Evolutionary conservation across 2,113 vertebrate genomes (phyloP), one percentile per base, ranked within the genome.

Genomic region (Cheirogaleus medius): DNA sequence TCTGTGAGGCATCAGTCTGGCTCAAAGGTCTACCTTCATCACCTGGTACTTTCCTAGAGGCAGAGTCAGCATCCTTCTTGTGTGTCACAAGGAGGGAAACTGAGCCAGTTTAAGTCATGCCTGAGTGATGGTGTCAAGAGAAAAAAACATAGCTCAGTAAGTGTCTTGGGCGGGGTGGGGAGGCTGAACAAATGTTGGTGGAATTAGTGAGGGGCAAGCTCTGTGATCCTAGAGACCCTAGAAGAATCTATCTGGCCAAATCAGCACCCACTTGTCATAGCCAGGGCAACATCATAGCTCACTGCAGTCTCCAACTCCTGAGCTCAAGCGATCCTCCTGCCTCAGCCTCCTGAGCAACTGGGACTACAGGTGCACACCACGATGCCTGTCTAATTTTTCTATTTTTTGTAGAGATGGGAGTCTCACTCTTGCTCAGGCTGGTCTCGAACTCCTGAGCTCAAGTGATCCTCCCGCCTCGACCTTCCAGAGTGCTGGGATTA

Each of bases 91-190:
- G n/a, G 7, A 52, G 95, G 9, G 37, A 63, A 44, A 92, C 27
- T 18, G 44, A 77, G 21, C 12, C 44, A 23, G 9, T 32, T 13
- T 64, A 81, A 73, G 14, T 69, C 83, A 74, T 52, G 34, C 18
- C 37, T 82, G 44, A 49, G 11, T 78, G 78, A 66, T 49, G 15
- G 54, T 39, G 1, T 42, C 73, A 29, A 32, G 68, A 94, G 60
- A 37, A 93, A 34, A 13, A 32, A 78, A 94, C 34, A 44, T 6
- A 39, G 5, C 5, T 9, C 37, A 91, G 93, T 98, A 90, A 97
- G 86, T 93, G 34, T 44, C 13, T 20, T 42, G 34, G 18, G 32
- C 18, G 21, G 52, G 21, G 5, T 18, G 13, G 34, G 8, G n/a
- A 25, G 49, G 39, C 14, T 18, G 15, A 8, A 32, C 1, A 17